Percentiles rank a stretch among this genome's conserved stretches.
Evolutionary conservation across 2,113 vertebrate species (phyloP).

Genomic region (Hippocampus comes): DNA sequence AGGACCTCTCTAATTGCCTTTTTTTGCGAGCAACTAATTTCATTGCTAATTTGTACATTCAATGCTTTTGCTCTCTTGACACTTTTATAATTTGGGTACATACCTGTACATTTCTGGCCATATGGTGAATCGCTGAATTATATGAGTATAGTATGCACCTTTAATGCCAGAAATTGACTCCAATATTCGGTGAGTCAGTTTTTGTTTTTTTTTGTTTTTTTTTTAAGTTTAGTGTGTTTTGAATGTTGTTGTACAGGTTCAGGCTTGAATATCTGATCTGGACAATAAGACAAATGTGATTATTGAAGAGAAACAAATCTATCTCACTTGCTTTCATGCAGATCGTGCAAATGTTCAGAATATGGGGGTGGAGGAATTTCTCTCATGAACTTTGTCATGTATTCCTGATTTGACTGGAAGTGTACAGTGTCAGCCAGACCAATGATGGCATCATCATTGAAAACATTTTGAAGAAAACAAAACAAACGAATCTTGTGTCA

Average conservation of each 20-base stretch:
- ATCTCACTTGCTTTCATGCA: constrained; percentile 7
- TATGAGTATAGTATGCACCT: background rate
- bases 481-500: constrained; percentile 24
- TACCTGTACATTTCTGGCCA: background rate
- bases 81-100: background rate
- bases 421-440: constrained; percentile 47
- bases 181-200: background rate
- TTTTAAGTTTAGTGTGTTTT: constrained; percentile 30
- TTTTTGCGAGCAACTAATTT: no score
- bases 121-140: background rate
- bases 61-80: background rate
- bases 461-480: constrained; percentile 37
- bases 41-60: background rate
- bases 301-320: constrained; percentile 11
- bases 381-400: constrained; percentile 44
- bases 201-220: constrained; percentile 19
- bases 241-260: constrained; percentile 27
- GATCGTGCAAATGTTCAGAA: constrained; percentile 37
- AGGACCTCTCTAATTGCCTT: background rate
- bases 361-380: constrained; percentile 39
- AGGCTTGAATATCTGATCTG: constrained; percentile 36
- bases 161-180: background rate
- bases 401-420: constrained; percentile 48
- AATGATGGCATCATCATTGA: constrained; percentile 60
- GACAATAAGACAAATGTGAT: constrained; percentile 19